Percentiles rank a stretch among this genome's conserved stretches.
These are phyloP conservation scores for Tenthredo notha DNA, from an alignment of 2,888 invertebrate species.

Conservation along the genomic window DNA sequence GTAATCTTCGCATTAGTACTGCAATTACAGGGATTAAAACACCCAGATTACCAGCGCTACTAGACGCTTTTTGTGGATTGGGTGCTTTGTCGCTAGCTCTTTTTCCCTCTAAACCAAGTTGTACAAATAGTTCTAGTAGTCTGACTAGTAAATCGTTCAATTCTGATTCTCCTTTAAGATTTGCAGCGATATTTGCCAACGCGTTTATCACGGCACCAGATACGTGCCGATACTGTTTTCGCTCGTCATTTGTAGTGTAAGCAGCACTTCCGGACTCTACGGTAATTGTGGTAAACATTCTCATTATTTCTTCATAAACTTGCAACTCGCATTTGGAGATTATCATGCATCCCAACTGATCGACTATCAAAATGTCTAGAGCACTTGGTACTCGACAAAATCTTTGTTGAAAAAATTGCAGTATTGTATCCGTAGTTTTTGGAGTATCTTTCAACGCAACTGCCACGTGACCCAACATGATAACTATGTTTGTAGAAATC, in stretches of 20 bases:
- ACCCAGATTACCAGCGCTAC: slow-evolving; percentile 97
- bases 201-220: slow-evolving; percentile 98
- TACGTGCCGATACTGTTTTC: slow-evolving; percentile 86
- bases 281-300: slow-evolving; percentile 97
- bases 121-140: slow-evolving; percentile 97
- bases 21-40: slow-evolving; percentile 99
- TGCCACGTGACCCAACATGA: slow-evolving; percentile 98
- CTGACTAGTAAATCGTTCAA: slow-evolving; percentile 92
- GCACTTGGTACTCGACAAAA: slow-evolving; percentile 96
- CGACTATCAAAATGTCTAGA: slow-evolving; percentile 96
- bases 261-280: slow-evolving; percentile 93
- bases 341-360: slow-evolving; percentile 98
- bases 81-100: slow-evolving; percentile 96
- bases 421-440: slow-evolving; percentile 95
- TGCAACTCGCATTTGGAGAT: slow-evolving; percentile 93
- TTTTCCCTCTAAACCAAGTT: slow-evolving; percentile 98
- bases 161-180: slow-evolving; percentile 92
- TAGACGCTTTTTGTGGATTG: slow-evolving; percentile 90
- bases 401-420: slow-evolving; percentile 97
- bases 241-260: slow-evolving; percentile 81
- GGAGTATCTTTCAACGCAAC: slow-evolving; percentile 96
- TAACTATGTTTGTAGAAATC: slow-evolving; percentile 97
- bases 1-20: slow-evolving; percentile 91
- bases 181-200: slow-evolving; percentile 96
- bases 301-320: slow-evolving; percentile 96